Evolutionary conservation across 2,888 invertebrate genomes (phyloP).

Genomic region (Heliconius erato): DNA sequence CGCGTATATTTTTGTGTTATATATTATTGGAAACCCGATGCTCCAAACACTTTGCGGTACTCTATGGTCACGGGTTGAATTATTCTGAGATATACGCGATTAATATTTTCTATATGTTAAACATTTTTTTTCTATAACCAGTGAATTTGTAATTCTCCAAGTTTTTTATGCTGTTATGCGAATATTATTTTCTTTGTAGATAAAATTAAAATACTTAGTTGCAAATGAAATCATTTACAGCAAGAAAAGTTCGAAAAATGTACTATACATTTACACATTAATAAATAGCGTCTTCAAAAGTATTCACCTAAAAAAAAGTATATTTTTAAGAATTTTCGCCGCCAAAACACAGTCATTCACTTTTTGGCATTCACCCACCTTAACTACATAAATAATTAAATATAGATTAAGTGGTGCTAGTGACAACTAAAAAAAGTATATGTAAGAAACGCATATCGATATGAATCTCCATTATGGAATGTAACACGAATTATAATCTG

Average conservation of each 20-base stretch:
- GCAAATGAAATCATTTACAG: not conserved
- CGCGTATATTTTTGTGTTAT: not conserved
- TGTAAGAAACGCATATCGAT: slow-evolving; percentile 49
- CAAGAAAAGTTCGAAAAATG: not conserved
- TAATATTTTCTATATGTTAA: not conserved
- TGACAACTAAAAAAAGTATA: slow-evolving; percentile 46
- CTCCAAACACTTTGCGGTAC: no score
- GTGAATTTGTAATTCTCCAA: not conserved
- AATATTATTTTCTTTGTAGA: not conserved
- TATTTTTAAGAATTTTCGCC: slow-evolving; percentile 13
- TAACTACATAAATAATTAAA: slow-evolving; percentile 51
- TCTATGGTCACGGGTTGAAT: not conserved
- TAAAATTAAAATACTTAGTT: not conserved
- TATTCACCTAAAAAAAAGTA: not conserved
- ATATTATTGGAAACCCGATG: no score
- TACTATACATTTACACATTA: not conserved
- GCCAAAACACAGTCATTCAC: slow-evolving; percentile 35
- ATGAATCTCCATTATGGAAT: slow-evolving; percentile 40
- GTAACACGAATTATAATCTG: slow-evolving; percentile 37
- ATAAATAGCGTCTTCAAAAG: not conserved
- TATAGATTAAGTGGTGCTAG: slow-evolving; percentile 59
- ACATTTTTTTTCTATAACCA: not conserved
- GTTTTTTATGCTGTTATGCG: not conserved
- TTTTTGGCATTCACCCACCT: slow-evolving; percentile 56
- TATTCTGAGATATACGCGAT: not conserved